These are phyloP conservation scores for Diorhabda elongata DNA, from an alignment of 1,140 invertebrate species.

Conservation along the genomic window DNA sequence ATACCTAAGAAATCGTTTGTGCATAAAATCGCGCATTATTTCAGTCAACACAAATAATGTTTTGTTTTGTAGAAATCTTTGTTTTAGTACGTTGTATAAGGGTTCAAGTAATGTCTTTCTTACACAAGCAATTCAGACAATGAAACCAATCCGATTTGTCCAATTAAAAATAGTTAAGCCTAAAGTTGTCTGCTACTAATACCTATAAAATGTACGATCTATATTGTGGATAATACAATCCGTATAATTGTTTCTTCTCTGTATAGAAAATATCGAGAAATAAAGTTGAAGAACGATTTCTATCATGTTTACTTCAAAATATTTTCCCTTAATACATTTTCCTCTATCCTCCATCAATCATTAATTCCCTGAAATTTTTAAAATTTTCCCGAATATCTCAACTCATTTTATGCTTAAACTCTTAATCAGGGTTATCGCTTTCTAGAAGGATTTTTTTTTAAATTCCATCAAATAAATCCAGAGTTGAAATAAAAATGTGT, in stretches of 20 bases:
- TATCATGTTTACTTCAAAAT: not conserved
- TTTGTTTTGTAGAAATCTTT: slow-evolving; percentile 15
- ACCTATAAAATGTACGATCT: not conserved
- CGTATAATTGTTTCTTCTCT: too few relatives aligned
- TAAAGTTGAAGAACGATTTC: too few relatives aligned
- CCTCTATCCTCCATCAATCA: not conserved
- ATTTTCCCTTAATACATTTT: not conserved
- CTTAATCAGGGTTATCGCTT: not conserved
- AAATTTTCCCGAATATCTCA: too few relatives aligned
- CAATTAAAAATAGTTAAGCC: slow-evolving; percentile 20
- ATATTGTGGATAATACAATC: too few relatives aligned
- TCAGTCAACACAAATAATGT: slow-evolving; percentile 11
- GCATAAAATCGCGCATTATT: slow-evolving; percentile 13
- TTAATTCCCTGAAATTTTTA: not conserved
- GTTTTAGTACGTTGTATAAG: slow-evolving; percentile 7
- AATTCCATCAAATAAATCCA: not conserved
- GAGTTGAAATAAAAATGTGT: not conserved
- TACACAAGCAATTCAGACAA: slow-evolving; percentile 11
- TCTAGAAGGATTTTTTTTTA: not conserved
- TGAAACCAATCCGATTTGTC: slow-evolving; percentile 21
- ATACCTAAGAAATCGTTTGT: slow-evolving; percentile 11
- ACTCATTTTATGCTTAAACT: not conserved
- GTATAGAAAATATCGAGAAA: too few relatives aligned
- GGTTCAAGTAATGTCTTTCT: not conserved
- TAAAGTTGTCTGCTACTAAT: slow-evolving; percentile 10